Conservation (phyloP, 2,113 vertebrate genomes). For the Etia nguti region DNA sequence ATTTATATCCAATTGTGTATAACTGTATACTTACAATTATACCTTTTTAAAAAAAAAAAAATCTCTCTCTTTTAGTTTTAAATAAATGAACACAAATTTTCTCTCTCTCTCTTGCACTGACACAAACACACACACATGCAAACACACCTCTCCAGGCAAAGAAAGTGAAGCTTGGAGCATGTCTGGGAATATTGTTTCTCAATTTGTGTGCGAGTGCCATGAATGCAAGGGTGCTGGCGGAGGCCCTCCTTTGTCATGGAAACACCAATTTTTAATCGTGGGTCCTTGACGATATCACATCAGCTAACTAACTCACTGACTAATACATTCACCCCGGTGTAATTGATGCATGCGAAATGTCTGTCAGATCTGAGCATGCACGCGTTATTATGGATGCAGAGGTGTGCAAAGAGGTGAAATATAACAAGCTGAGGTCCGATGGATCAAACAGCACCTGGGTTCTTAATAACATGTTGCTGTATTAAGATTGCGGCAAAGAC, state of each 20-base stretch:
- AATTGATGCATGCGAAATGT: not conserved
- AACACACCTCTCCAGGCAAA: conserved; percentile 22
- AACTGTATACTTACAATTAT: not conserved
- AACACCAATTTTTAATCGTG: conserved; percentile 66
- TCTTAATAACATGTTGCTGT: not conserved
- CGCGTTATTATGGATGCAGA: not conserved
- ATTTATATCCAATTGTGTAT: not conserved
- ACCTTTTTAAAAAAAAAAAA: not conserved
- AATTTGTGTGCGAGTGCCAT: conserved; percentile 59
- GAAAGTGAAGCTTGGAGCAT: conserved; percentile 55
- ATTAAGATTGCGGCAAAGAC: not conserved
- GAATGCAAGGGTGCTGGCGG: conserved; percentile 35
- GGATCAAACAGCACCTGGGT: not conserved
- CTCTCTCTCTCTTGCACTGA: not conserved
- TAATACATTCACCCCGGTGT: conserved; percentile 2
- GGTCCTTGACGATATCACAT: conserved; percentile 43
- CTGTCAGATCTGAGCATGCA: not conserved
- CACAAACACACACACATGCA: not conserved
- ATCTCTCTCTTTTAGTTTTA: not conserved
- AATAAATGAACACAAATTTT: not conserved
- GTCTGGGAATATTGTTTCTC: conserved; percentile 63
- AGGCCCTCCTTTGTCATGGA: conserved; percentile 70
- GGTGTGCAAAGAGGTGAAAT: not conserved
- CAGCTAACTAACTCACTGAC: conserved; percentile 33
- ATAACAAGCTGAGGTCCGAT: not conserved